A percentile compares a stretch with the other conserved stretches of the same genome.
These are phyloP conservation scores for Danaus plexippus DNA, from an alignment of 1,140 invertebrate species.

Conservation along the genomic window DNA sequence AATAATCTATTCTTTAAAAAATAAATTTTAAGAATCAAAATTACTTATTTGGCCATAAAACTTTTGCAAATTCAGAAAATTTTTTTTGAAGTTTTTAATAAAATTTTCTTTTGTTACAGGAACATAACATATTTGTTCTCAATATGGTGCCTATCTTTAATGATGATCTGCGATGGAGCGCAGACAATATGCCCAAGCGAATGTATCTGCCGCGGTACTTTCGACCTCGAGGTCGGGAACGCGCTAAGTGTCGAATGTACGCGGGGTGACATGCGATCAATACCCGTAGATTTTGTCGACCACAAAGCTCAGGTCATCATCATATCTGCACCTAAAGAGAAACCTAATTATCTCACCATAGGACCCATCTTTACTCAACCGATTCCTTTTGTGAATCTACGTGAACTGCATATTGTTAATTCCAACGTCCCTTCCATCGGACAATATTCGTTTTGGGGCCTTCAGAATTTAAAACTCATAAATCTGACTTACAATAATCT, in stretches of 20 bases:
- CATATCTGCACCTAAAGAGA: constrained; percentile 77
- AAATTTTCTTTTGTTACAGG: constrained; percentile 44
- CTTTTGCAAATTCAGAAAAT: no score
- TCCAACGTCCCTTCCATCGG: constrained; percentile 86
- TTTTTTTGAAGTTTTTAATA: no score
- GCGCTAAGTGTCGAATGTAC: constrained; percentile 55
- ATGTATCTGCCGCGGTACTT: constrained; percentile 35
- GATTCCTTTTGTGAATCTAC: constrained; percentile 74
- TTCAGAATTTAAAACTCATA: constrained; percentile 77
- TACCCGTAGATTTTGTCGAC: constrained; percentile 76
- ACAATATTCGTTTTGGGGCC: constrained; percentile 83
- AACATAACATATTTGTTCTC: constrained; percentile 16
- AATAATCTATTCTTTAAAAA: no score
- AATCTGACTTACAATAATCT: constrained; percentile 86
- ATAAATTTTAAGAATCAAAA: no score
- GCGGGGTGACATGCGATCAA: constrained; percentile 74
- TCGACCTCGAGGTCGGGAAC: constrained; percentile 28
- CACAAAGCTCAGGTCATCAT: constrained; percentile 76
- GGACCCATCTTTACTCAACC: constrained; percentile 79
- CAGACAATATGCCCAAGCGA: constrained; percentile 46
- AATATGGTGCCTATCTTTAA: constrained; percentile 18
- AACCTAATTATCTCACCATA: constrained; percentile 79
- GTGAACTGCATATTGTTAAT: constrained; percentile 82
- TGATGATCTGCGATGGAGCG: constrained; percentile 22
- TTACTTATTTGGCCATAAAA: no score